Percentiles rank a stretch among this genome's conserved stretches.
Evolutionary conservation across 1,140 invertebrate species (phyloP).

Genomic region (Bathynomus jamesi): DNA sequence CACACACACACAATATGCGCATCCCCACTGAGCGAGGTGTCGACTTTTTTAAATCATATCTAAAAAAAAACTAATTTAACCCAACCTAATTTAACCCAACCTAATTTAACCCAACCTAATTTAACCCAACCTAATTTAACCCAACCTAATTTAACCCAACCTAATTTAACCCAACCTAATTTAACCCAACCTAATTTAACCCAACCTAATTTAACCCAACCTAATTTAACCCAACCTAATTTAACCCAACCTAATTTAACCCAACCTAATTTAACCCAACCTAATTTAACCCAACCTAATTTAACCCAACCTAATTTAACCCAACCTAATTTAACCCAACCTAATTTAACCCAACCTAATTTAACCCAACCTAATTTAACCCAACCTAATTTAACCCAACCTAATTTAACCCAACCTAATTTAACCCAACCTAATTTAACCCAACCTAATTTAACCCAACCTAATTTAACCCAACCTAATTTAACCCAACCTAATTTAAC

Average conservation of each 20-base stretch:
- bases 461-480: neutral
- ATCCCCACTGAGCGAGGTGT: too few species aligned
- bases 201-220: neutral
- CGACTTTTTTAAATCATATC: too few species aligned
- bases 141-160: neutral
- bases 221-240: neutral
- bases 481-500: neutral
- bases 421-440: neutral
- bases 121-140: neutral
- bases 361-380: neutral
- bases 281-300: neutral
- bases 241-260: neutral
- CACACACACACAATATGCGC: too few species aligned
- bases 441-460: neutral
- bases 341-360: neutral
- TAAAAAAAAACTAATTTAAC: slow-evolving; percentile 6
- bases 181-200: neutral
- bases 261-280: neutral
- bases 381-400: neutral
- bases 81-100: neutral
- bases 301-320: neutral
- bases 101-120: neutral
- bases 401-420: neutral
- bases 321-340: neutral
- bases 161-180: neutral